Conservation (phyloP, 2,113 vertebrate species). For the Grammomys dolichurus region DNA sequence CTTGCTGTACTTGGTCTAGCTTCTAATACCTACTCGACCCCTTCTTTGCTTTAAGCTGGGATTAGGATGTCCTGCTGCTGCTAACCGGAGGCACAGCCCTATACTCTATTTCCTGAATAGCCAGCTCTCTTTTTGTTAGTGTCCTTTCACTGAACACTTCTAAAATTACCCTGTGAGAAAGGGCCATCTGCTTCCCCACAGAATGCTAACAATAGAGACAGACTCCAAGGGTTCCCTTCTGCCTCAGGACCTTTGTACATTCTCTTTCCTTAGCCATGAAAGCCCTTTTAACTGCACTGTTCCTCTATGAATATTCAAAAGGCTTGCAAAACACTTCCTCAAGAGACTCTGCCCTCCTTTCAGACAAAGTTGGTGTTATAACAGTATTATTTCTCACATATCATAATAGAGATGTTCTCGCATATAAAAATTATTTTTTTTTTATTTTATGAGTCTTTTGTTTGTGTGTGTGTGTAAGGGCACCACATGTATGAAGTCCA, state of each 20-base stretch:
- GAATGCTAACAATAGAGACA: constrained; percentile 34
- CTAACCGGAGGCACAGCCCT: not conserved
- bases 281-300: not conserved
- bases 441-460: not conserved
- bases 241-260: constrained; percentile 36
- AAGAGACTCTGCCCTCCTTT: not conserved
- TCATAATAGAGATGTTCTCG: not conserved
- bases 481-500: not conserved
- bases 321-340: constrained; percentile 33
- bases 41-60: not conserved
- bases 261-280: constrained; percentile 10
- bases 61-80: not conserved
- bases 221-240: constrained; percentile 20
- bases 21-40: not conserved
- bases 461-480: not conserved
- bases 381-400: too few relatives aligned
- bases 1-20: not conserved
- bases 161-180: constrained; percentile 19
- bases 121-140: not conserved
- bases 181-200: constrained; percentile 27
- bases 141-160: constrained; percentile 18
- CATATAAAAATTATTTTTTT: not conserved
- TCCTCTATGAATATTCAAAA: constrained; percentile 34
- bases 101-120: not conserved
- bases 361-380: not conserved